Evolutionary conservation across 2,888 invertebrate species (phyloP), one percentile per base, ranked within the genome.

Genomic region (Cacoxenus indagator): DNA sequence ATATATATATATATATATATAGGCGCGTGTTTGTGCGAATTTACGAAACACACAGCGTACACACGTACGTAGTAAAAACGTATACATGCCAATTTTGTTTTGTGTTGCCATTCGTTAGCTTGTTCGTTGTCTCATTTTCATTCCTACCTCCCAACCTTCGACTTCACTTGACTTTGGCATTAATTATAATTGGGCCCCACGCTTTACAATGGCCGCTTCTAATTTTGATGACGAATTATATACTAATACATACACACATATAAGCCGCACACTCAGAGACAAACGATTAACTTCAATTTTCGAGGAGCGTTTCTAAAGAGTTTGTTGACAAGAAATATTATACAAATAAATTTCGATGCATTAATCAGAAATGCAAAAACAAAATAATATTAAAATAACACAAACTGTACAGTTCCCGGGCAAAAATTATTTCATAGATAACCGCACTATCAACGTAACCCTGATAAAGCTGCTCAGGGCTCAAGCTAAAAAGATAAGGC

Each of bases 401-500:
- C 11, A 24, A 43, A 19, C 14, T 59, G 45, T 62, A 43, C 29
- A 29, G 43, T 43, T 62, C 45, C 62, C 22, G 14, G 45, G 45
- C 43, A 43, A 19, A 54, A 22, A 51, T 22, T 19, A 45, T 45
- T 29, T 37, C 9, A n/a, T 29, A 26, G 59, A 43, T 62, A 45
- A 26, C 37, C 22, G 57, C 37, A 57, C 45, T 67, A 64, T 31
- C 65, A 71, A 61, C 55, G 26, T 54, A 69, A 73, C 69, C 22
- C 57, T 29, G 45, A 61, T 68, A 27, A n/a, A 17, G 59, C 59
- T 31, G 29, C n/a, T 59, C 45, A 59, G 27, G 14, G 11, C 27
- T 26, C 68, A 68, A 68, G 74, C 61, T 67, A 68, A 73, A 68
- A 68, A 67, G 48, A 43, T 26, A 64, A 54, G 68, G 70, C 78